Conservation (phyloP, 2,888 invertebrate genomes). For the Ecdyonurus torrentis region DNA sequence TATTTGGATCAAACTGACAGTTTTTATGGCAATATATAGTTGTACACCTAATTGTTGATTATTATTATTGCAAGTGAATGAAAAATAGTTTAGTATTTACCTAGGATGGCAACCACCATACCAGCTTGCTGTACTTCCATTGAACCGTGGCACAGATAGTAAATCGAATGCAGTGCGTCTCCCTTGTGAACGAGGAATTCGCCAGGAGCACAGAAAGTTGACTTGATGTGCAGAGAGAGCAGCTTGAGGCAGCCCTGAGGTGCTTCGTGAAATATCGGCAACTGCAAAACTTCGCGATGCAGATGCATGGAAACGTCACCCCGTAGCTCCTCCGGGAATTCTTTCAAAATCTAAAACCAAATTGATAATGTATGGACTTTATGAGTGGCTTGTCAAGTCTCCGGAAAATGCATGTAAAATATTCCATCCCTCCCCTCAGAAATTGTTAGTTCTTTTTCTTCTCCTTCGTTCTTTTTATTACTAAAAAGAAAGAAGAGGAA, state of each 20-base stretch:
- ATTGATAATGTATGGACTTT: too few species aligned
- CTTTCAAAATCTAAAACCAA: conserved; percentile 64
- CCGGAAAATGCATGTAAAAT: too few species aligned
- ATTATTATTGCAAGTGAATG: too few species aligned
- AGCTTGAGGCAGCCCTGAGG: conserved; percentile 90
- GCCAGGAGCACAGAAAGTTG: conserved; percentile 92
- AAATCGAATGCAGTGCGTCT: conserved; percentile 83
- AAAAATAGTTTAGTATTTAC: too few species aligned
- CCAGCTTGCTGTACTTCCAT: conserved; percentile 94
- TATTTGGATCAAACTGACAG: too few species aligned
- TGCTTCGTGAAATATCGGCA: conserved; percentile 88
- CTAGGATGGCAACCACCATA: conserved; percentile 93
- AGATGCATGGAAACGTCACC: conserved; percentile 94
- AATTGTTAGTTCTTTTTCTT: too few species aligned
- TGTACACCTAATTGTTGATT: too few species aligned
- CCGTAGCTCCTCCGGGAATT: conserved; percentile 88
- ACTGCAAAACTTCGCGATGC: conserved; percentile 81
- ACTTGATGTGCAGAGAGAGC: conserved; percentile 78
- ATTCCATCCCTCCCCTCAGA: too few species aligned
- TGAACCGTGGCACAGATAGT: conserved; percentile 90
- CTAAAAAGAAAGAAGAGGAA: too few species aligned
- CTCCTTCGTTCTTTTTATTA: too few species aligned
- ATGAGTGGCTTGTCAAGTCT: too few species aligned
- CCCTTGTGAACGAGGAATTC: conserved; percentile 90
- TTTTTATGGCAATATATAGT: too few species aligned